A percentile compares a stretch with the other conserved stretches of the same genome.
Conservation (phyloP, 1,140 invertebrate species). For the Micrasema longulum region DNA sequence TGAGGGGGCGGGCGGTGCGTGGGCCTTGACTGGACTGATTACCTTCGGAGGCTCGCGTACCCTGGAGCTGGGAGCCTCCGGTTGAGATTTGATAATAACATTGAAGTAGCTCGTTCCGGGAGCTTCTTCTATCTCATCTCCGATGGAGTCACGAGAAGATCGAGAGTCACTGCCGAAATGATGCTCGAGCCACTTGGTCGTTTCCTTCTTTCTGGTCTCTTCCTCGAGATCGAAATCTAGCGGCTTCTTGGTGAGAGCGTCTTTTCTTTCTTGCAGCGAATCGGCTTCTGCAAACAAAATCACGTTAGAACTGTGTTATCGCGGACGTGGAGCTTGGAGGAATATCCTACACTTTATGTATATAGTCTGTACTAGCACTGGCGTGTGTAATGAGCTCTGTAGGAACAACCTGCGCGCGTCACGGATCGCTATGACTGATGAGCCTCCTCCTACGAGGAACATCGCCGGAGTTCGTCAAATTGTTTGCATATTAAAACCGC, state of each 20-base stretch:
- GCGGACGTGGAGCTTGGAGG: too few species aligned
- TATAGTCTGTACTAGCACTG: too few species aligned
- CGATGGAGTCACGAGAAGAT: conserved; percentile 75
- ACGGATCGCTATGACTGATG: conserved; percentile 50
- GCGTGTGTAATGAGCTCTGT: background rate
- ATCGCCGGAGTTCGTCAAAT: conserved; percentile 32
- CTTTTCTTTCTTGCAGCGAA: conserved; percentile 75
- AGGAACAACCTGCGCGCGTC: conserved; percentile 44
- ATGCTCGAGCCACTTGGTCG: conserved; percentile 88
- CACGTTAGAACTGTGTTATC: conserved; percentile 18
- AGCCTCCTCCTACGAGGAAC: conserved; percentile 39
- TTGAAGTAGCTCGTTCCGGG: conserved; percentile 80
- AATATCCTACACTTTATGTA: too few species aligned
- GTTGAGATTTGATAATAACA: conserved; percentile 80
- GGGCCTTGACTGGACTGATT: conserved; percentile 55
- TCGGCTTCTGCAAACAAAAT: conserved; percentile 58
- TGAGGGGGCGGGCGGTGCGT: conserved; percentile 63
- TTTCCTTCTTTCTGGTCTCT: conserved; percentile 88
- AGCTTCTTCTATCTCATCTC: conserved; percentile 68
- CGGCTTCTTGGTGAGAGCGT: conserved; percentile 82
- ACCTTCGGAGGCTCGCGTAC: conserved; percentile 63
- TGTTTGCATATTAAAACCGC: conserved; percentile 47
- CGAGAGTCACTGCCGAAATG: conserved; percentile 90
- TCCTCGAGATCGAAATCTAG: conserved; percentile 89
- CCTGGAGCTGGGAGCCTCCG: conserved; percentile 59